Conservation (phyloP, 2,113 vertebrate genomes). For the Hystrix brachyura region DNA sequence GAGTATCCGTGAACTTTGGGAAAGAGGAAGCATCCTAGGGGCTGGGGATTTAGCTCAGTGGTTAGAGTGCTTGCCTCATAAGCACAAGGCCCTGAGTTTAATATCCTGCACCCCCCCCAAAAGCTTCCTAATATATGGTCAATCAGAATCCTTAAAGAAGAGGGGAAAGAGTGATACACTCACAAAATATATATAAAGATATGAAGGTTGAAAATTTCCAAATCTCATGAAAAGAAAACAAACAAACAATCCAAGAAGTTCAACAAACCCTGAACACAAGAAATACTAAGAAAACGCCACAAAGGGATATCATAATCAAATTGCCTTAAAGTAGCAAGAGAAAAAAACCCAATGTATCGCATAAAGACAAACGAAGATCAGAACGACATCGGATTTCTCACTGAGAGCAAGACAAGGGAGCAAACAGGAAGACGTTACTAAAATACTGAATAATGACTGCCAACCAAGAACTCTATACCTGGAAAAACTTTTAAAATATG, state of each 20-base stretch:
- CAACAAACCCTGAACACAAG: background rate
- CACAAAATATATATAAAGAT: background rate
- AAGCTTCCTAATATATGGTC: background rate
- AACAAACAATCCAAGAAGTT: background rate
- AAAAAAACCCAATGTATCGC: background rate
- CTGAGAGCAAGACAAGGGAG: background rate
- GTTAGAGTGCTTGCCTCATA: too few species aligned
- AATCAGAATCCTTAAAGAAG: background rate
- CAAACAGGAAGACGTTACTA: background rate
- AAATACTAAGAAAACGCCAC: background rate
- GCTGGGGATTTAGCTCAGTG: too few species aligned
- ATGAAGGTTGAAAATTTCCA: constrained; percentile 3
- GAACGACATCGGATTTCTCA: background rate
- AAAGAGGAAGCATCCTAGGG: background rate
- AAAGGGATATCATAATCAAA: constrained; percentile 17
- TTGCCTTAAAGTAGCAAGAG: background rate
- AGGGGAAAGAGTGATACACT: background rate
- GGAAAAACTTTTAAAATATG: constrained; percentile 4
- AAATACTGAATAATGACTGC: background rate
- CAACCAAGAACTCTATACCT: background rate
- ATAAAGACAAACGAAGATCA: background rate
- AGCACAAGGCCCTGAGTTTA: too few species aligned
- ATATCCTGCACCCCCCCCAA: too few species aligned
- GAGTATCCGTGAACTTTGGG: background rate
- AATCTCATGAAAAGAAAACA: constrained; percentile 52